Base-by-base conservation (phyloP, 2,797 vertebrate species). In the Sebastes iracundus region DNA sequence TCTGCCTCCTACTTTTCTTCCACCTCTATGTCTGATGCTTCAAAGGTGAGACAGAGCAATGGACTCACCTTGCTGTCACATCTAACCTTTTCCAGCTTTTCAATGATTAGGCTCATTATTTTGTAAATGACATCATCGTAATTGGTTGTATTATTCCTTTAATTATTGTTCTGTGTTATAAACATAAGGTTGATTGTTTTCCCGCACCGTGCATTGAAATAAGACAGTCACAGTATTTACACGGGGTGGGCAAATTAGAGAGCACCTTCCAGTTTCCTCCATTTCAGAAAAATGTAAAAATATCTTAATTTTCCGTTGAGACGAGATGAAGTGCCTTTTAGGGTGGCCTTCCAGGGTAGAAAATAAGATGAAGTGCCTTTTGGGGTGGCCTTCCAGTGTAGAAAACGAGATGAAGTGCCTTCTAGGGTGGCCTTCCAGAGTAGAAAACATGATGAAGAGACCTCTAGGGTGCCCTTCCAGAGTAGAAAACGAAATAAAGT, bases 1-100 rank as follows among this genome's bases (percentile, higher is more conserved):
- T 59, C 77, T 22, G 4, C 66, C n/a, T 27, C 56, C 2, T 38
- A 22, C 7, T 0, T 0, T 53, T 42, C 33, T 14, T 56, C 56
- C 23, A 79, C 16, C 42, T 55, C 66, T 16, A 74, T 53, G 6
- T 42, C 27, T 42, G 81, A 77, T 30, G 18, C 35, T 23, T 82
- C 79, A 46, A 68, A 84, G 92, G 87, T 92, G 66, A 86, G 67
- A 27, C 22, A 0, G 12, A 60, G 4, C 9, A 35, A 38, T 56
- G 2, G 4, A 13, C 59, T 30, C 18, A 9, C 30, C 14, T 5
- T 9, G 5, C 23, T 35, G 5, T 71, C 46, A n/a, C 9, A 42
- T 25, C 33, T 28, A 28, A 49, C 4, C n/a, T n/a, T 12, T 22
- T n/a, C 7, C 20, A 2, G 0, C 32, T 55, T 27, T 61, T 59